These are phyloP conservation scores for Plusia festucae DNA, from an alignment of 2,888 invertebrate species.

Conservation along the genomic window DNA sequence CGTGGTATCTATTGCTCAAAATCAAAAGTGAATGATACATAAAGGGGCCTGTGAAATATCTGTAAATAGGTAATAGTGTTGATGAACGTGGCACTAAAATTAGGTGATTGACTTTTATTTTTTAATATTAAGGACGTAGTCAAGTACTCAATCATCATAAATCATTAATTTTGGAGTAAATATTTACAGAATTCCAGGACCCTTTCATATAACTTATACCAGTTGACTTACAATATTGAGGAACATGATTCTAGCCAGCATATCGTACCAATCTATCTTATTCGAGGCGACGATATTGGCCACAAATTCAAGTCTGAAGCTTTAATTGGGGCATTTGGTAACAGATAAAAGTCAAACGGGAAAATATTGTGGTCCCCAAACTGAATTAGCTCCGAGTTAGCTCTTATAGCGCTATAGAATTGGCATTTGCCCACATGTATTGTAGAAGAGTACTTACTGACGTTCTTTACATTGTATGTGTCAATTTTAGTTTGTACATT, in stretches of 20 bases:
- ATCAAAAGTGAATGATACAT: too few relatives aligned
- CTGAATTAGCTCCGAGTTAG: slow-evolving; percentile 3
- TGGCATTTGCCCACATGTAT: background rate
- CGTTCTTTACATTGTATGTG: too few relatives aligned
- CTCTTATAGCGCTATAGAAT: background rate
- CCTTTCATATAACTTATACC: background rate
- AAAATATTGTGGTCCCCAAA: slow-evolving; percentile 7
- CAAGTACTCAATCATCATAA: too few relatives aligned
- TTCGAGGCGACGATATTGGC: background rate
- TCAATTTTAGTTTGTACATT: too few relatives aligned
- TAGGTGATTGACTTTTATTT: too few relatives aligned
- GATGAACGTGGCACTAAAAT: too few relatives aligned
- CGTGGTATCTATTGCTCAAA: too few relatives aligned
- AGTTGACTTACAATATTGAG: background rate
- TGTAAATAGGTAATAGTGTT: too few relatives aligned
- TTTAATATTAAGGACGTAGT: too few relatives aligned
- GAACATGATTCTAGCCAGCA: background rate
- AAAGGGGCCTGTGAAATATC: too few relatives aligned
- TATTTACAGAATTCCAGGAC: background rate
- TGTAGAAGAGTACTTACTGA: background rate
- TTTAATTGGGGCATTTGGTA: slow-evolving; percentile 7
- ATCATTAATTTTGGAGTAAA: too few relatives aligned
- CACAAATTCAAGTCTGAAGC: slow-evolving; percentile 2
- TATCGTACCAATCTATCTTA: background rate
- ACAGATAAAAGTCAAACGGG: slow-evolving; percentile 8